Evolutionary conservation across 1,140 invertebrate genomes (phyloP), one percentile per base, ranked within the genome.

Genomic region (Glossosoma conforme): DNA sequence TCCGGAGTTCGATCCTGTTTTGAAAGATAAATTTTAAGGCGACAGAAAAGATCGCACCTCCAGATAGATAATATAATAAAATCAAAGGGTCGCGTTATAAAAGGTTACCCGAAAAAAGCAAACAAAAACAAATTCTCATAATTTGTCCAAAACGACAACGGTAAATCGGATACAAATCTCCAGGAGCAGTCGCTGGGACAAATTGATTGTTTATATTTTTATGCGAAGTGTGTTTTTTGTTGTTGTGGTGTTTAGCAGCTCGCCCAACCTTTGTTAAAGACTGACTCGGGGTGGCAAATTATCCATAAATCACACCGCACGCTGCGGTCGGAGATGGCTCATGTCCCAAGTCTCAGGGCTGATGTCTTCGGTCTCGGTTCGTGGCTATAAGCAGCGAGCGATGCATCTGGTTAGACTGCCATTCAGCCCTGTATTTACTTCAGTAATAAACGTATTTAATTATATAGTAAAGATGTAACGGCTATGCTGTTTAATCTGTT

Each of bases 171-270:
- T 22, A 40, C 45, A 50, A 50, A 37, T 40, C 46, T 50, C 53
- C 41, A 38, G 53, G 22, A 48, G 53, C 49, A 18, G 8, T 18
- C 25, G 35, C 41, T 15, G 14, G 6, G 46, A 40, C 47, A 55
- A 50, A 50, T 55, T 55, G 46, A 55, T 55, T 35, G 46, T 50
- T 40, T 46, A 45, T 45, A 33, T 18, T 20, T n/a, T n/a, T n/a
- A n/a, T n/a, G n/a, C 40, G 3, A n/a, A 5, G 19, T 24, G 13
- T 36, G 20, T 24, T 20, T 38, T 38, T 17, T 38, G 36, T 18
- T 6, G 40, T 20, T 20, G 10, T 13, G 28, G 28, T 24, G 18
- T 24, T 42, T 42, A 22, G 40, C 36, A 17, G 20, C 2, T 13
- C 40, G 36, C 21, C n/a, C n/a, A n/a, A n/a, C n/a, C 36, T 22